Evolutionary conservation across 2,113 vertebrate species (phyloP), one percentile per base, ranked within the genome.

Genomic region (Merops nubicus): DNA sequence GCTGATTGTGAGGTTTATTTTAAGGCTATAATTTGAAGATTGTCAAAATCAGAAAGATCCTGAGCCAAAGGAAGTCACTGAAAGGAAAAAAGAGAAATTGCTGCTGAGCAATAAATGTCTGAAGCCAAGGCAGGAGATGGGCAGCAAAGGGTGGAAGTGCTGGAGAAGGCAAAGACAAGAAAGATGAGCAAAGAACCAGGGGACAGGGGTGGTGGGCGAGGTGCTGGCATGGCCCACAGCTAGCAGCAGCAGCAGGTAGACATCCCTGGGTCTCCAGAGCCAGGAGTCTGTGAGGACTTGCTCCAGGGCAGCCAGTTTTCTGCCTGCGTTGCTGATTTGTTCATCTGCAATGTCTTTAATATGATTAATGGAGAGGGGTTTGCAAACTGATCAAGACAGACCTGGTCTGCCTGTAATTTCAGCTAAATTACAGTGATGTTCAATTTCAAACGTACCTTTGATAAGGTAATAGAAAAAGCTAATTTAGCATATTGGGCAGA

Each of bases 1-100:
- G 69, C 91, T 97, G 96, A 97, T 97, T 96, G 91, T 95, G 92
- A 94, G 65, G 93, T 97, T 97, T 97, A 96, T 97, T 97, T 97
- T 97, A 92, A 97, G 96, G 94, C 47, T 13, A 47, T 95, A 67
- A 92, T 96, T 97, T 95, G 59, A 93, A 95, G 88, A 94, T 85
- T 95, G 91, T 91, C 50, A 93, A 65, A 95, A 88, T 92, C 75
- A 75, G 88, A 95, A 77, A 68, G 57, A 89, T 94, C 43, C 50
- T 2, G 0, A 85, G 79, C 38, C 42, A 84, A 76, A 78, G 11
- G 36, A 68, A 94, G 62, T 47, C 60, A 45, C 34, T 1, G 3
- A 50, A 80, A 73, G 36, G 36, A 25, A 93, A 88, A 53, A 63
- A 40, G 34, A 82, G 72, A 54, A 59, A 38, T 51, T 63, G 33